phyloP scores from a whole-genome alignment of 2,888 invertebrate species.

The Drosophila nr. perissopoda region DNA sequence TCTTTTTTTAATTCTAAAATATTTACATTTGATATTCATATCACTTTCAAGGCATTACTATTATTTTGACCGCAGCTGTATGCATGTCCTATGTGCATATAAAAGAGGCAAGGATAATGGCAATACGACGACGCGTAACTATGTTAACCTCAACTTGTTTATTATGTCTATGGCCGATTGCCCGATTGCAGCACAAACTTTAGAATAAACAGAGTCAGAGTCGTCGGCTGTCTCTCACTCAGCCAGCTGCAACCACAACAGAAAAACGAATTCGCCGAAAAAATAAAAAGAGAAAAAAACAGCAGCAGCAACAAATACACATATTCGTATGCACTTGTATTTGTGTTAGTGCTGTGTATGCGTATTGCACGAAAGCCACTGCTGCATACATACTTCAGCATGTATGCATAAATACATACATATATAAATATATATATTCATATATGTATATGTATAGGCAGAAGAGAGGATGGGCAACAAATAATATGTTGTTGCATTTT shows the following conservation, averaged over 20 bases:
- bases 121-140: slow-evolving; percentile 11
- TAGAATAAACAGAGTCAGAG: slow-evolving; percentile 42
- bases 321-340: slow-evolving; percentile 8
- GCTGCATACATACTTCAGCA: slow-evolving; percentile 17
- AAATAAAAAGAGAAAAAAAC: slow-evolving; percentile 11
- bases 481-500: slow-evolving; percentile 40
- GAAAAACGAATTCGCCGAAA: slow-evolving; percentile 57
- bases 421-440: not conserved
- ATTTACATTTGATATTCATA: not conserved
- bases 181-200: slow-evolving; percentile 21
- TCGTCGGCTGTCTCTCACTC: slow-evolving; percentile 30
- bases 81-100: not conserved
- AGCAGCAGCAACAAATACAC: slow-evolving; percentile 55
- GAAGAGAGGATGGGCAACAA: slow-evolving; percentile 30
- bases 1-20: not conserved
- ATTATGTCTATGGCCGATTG: slow-evolving; percentile 27
- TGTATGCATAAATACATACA: slow-evolving; percentile 1
- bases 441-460: not conserved
- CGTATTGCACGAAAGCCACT: slow-evolving; percentile 26
- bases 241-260: slow-evolving; percentile 61
- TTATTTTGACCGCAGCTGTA: not conserved
- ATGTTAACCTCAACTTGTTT: slow-evolving; percentile 49
- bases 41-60: not conserved
- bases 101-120: slow-evolving; percentile 22
- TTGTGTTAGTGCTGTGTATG: not conserved